Conservation (phyloP, 1,140 invertebrate genomes). For the Ylistrum balloti region DNA sequence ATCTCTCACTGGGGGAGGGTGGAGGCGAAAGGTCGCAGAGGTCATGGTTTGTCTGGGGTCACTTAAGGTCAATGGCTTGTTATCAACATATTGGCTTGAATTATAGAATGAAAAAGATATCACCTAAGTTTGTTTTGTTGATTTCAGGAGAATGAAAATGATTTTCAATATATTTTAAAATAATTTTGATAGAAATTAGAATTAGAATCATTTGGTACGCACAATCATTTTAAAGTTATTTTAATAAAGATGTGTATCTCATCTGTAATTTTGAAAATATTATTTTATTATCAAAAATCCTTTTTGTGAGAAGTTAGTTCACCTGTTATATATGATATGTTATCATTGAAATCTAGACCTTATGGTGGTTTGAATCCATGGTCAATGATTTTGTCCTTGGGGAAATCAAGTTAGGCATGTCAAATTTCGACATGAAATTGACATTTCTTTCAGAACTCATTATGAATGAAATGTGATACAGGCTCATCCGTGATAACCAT, state of each 20-base stretch:
- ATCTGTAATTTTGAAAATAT: no score
- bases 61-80: not conserved
- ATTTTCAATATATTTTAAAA: no score
- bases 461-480: not conserved
- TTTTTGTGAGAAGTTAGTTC: no score
- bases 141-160: no score
- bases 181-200: no score
- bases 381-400: not conserved
- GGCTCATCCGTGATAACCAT: not conserved
- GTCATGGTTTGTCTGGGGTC: not conserved
- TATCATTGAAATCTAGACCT: not conserved
- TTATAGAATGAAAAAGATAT: no score
- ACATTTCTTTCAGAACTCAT: not conserved
- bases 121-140: no score
- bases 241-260: no score
- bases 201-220: no score
- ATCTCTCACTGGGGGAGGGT: not conserved
- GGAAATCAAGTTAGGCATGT: not conserved
- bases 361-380: not conserved
- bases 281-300: no score
- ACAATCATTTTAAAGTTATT: no score
- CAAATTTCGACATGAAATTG: not conserved
- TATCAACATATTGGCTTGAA: no score
- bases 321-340: not conserved
- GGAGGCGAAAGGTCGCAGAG: not conserved